Conservation (phyloP, 2,797 vertebrate genomes). For the Clarias platycephalus region DNA sequence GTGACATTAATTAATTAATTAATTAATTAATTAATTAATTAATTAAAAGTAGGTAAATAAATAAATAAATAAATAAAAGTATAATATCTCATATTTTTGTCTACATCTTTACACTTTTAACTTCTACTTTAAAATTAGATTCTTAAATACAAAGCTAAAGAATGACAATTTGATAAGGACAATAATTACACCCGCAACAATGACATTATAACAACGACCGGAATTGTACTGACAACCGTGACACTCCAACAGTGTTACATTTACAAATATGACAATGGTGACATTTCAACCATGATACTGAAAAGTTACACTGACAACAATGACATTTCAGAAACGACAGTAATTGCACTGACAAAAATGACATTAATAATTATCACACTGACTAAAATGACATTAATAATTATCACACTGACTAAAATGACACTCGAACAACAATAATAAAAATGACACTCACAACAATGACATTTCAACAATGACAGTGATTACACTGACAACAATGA, state of each 20-base stretch:
- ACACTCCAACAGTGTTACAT: too few relatives aligned
- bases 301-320: background rate
- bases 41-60: too few relatives aligned
- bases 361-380: background rate
- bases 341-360: background rate
- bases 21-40: too few relatives aligned
- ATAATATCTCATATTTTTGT: background rate
- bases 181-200: too few relatives aligned
- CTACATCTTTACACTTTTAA: background rate
- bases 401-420: background rate
- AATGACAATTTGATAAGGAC: background rate
- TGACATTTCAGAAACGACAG: too few relatives aligned
- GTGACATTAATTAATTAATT: background rate
- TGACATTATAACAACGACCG: too few relatives aligned
- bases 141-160: background rate
- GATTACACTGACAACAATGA: too few relatives aligned
- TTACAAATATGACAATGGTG: too few relatives aligned
- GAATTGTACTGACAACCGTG: too few relatives aligned
- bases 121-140: background rate
- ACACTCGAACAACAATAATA: background rate
- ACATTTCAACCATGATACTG: background rate
- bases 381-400: background rate
- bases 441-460: too few relatives aligned
- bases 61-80: background rate
- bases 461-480: too few relatives aligned